Conservation (phyloP, 2,888 invertebrate species). For the Elegia similella region DNA sequence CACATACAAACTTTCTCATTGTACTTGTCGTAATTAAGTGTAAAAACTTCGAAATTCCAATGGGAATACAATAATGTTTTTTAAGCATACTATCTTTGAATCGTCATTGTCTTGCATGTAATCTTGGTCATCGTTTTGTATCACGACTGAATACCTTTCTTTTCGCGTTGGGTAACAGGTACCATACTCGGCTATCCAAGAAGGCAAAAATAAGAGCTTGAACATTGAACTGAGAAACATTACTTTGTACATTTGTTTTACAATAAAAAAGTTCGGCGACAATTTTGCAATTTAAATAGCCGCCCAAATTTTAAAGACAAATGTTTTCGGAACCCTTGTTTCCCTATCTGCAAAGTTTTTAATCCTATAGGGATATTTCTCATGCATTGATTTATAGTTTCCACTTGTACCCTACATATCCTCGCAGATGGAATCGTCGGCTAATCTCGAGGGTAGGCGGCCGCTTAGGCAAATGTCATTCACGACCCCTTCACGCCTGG, state of each 20-base stretch:
- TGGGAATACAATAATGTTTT: too few species aligned
- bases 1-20: too few species aligned
- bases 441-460: slow-evolving; percentile 66
- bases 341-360: neutral
- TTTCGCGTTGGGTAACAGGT: too few species aligned
- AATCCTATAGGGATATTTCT: neutral
- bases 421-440: slow-evolving; percentile 45
- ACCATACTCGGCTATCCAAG: too few species aligned
- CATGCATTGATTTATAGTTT: slow-evolving; percentile 12
- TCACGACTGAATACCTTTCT: too few species aligned
- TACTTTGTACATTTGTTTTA: neutral
- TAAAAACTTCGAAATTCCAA: too few species aligned
- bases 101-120: too few species aligned
- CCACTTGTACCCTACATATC: slow-evolving; percentile 28
- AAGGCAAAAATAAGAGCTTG: too few species aligned
- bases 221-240: too few species aligned
- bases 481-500: slow-evolving; percentile 58
- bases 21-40: too few species aligned
- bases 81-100: too few species aligned
- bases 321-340: neutral
- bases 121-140: too few species aligned
- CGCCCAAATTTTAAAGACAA: neutral
- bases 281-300: neutral
- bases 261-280: neutral
- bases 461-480: slow-evolving; percentile 71